Percentiles rank a stretch among this genome's conserved stretches.
Conservation (phyloP, 2,888 invertebrate species). For the Leucania comma region DNA sequence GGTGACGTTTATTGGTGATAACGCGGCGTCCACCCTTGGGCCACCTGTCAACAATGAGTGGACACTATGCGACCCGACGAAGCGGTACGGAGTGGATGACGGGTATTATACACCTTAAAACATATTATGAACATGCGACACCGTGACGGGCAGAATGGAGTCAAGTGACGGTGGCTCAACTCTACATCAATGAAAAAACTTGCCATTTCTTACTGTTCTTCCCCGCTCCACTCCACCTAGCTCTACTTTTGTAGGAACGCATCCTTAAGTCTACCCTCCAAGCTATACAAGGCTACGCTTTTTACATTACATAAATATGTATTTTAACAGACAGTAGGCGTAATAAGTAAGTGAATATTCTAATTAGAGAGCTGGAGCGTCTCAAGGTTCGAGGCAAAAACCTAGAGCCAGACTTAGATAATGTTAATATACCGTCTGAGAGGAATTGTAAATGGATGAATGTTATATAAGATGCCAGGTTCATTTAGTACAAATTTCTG, state of each 20-base stretch:
- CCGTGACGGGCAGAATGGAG: too few relatives aligned
- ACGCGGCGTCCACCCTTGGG: too few relatives aligned
- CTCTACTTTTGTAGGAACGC: not conserved
- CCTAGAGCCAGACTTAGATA: slow-evolving; percentile 6
- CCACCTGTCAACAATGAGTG: too few relatives aligned
- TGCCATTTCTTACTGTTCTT: too few relatives aligned
- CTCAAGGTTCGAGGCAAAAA: slow-evolving; percentile 2
- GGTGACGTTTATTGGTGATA: too few relatives aligned
- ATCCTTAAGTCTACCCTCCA: not conserved
- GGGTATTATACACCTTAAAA: too few relatives aligned
- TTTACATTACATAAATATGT: not conserved
- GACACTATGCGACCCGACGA: too few relatives aligned
- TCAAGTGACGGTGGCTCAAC: too few relatives aligned
- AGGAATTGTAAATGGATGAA: not conserved
- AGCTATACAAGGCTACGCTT: not conserved
- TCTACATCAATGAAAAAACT: too few relatives aligned
- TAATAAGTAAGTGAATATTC: slow-evolving; percentile 60
- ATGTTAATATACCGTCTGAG: not conserved
- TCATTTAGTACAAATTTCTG: not conserved
- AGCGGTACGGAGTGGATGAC: too few relatives aligned
- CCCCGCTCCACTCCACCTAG: too few relatives aligned
- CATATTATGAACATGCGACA: too few relatives aligned
- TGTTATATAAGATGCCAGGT: not conserved
- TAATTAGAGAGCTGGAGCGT: slow-evolving; percentile 38
- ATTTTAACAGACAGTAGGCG: not conserved